Conservation (phyloP, 2,113 vertebrate species). For the Petrocephalus zakoni region DNA sequence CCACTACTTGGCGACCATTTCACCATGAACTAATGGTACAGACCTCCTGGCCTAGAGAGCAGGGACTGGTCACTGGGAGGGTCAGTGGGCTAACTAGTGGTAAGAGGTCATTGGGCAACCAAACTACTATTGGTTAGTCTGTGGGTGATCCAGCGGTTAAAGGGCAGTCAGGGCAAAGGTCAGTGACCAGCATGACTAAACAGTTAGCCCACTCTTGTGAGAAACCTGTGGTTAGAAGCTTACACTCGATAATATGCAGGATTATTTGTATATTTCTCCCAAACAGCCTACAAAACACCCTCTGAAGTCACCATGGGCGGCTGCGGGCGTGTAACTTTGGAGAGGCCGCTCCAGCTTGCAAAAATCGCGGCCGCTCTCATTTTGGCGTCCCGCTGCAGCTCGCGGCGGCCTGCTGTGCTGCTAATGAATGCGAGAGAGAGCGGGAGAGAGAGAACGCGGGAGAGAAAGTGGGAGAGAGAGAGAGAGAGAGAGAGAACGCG, state of each 20-base stretch:
- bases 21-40: background rate
- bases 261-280: background rate
- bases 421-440: background rate
- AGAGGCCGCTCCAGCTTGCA: background rate
- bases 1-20: background rate
- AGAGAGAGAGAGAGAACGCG: no score
- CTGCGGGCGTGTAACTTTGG: background rate
- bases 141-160: background rate
- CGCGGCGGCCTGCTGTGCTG: background rate
- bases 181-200: background rate
- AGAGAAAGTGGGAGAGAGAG: no score
- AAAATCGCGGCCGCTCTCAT: background rate
- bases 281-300: background rate
- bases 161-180: background rate
- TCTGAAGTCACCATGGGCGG: background rate
- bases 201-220: no score
- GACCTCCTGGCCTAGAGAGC: background rate
- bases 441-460: no score
- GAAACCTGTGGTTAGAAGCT: background rate
- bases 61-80: background rate
- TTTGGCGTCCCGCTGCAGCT: background rate
- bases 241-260: background rate
- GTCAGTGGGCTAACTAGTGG: background rate
- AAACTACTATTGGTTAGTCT: background rate
- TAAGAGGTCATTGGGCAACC: background rate